These are phyloP conservation scores for Mungos mungo DNA, from an alignment of 2,113 vertebrate genomes.

Conservation along the genomic window DNA sequence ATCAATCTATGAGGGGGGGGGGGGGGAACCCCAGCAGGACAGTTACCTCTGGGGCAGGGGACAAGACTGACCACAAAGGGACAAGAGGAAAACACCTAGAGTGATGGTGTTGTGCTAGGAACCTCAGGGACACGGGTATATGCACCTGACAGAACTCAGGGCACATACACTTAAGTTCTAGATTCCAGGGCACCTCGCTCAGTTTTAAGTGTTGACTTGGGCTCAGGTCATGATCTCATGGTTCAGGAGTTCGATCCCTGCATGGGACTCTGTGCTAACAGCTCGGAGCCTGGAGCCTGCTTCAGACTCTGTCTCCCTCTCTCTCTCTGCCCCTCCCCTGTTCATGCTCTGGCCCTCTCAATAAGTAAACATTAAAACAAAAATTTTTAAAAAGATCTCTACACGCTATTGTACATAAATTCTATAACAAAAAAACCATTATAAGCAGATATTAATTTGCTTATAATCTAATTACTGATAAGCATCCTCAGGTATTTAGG, in stretches of 20 bases:
- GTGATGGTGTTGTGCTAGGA: fast-evolving
- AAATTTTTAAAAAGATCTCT: not conserved
- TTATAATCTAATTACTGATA: not conserved
- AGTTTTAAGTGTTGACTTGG: too few relatives aligned
- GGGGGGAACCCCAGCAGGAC: too few relatives aligned
- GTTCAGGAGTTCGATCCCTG: too few relatives aligned
- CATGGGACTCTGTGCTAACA: too few relatives aligned
- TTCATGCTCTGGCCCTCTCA: too few relatives aligned
- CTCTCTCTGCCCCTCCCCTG: too few relatives aligned
- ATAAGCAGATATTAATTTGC: not conserved
- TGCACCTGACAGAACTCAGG: not conserved
- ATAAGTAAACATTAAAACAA: too few relatives aligned
- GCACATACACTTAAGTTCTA: not conserved
- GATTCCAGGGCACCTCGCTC: not conserved
- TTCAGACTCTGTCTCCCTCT: too few relatives aligned
- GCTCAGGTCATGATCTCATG: too few relatives aligned
- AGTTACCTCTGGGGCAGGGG: not conserved
- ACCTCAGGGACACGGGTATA: too few relatives aligned
- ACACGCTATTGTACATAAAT: not conserved
- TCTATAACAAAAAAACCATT: not conserved
- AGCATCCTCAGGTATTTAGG: not conserved
- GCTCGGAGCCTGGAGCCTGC: too few relatives aligned
- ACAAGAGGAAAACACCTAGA: too few relatives aligned
- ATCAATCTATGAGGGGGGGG: not conserved
- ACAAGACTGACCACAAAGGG: not conserved